Evolutionary conservation across 2,888 invertebrate genomes (phyloP).

Genomic region (Hedychridium roseum): DNA sequence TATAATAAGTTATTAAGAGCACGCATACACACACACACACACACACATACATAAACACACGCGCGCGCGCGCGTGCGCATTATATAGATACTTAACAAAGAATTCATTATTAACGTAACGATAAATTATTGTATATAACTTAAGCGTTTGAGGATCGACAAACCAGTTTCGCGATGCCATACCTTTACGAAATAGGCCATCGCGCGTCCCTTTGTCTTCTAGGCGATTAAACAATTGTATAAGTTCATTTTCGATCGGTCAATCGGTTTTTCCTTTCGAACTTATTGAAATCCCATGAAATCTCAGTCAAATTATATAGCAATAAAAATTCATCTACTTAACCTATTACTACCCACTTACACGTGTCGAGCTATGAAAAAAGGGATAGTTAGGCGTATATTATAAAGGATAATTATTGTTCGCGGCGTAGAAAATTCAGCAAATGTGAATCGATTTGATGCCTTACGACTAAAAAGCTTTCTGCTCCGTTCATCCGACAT

Average conservation of each 20-base stretch:
- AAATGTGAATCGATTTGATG: slow-evolving; percentile 32
- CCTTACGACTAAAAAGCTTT: slow-evolving; percentile 40
- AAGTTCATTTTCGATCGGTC: slow-evolving; percentile 10
- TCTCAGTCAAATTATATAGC: slow-evolving; percentile 55
- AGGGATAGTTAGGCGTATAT: slow-evolving; percentile 34
- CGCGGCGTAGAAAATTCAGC: slow-evolving; percentile 21
- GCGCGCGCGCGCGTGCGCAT: too few species aligned
- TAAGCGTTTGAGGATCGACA: slow-evolving; percentile 19
- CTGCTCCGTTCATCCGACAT: slow-evolving; percentile 40
- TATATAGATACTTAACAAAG: slow-evolving; percentile 24
- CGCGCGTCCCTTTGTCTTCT: too few species aligned
- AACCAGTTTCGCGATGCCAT: slow-evolving; percentile 34
- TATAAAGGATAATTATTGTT: slow-evolving; percentile 30
- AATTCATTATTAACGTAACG: slow-evolving; percentile 26
- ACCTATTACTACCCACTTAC: slow-evolving; percentile 40
- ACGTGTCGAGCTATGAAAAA: slow-evolving; percentile 34
- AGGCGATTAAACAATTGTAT: too few species aligned
- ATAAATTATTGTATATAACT: slow-evolving; percentile 46
- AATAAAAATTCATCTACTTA: slow-evolving; percentile 50
- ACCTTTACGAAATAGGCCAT: slow-evolving; percentile 21
- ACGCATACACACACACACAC: too few species aligned
- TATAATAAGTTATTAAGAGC: slow-evolving; percentile 34
- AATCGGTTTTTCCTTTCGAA: slow-evolving; percentile 15
- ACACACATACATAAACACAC: too few species aligned
- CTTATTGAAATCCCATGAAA: slow-evolving; percentile 29